Evolutionary conservation across 2,797 vertebrate genomes (phyloP).

Genomic region (Xiphorhynchus erythropygius): DNA sequence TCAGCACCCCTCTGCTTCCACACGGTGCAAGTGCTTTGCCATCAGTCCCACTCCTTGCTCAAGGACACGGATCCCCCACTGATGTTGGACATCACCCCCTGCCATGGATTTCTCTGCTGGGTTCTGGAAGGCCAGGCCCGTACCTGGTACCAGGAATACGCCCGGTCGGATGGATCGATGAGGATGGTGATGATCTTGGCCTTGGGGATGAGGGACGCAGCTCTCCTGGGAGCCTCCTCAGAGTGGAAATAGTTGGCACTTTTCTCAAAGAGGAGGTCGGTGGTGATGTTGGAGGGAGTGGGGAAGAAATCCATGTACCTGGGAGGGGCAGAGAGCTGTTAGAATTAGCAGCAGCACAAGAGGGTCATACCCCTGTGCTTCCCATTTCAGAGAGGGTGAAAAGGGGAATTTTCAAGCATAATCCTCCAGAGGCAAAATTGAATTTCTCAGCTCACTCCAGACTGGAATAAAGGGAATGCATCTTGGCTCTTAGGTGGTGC

Average conservation of each 20-base stretch:
- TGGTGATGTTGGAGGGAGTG: constrained; percentile 87
- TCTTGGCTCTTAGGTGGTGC: not conserved
- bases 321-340: not conserved
- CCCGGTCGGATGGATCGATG: constrained; percentile 90
- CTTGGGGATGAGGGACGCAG: constrained; percentile 90
- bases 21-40: not conserved
- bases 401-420: not conserved
- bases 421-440: not conserved
- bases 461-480: not conserved
- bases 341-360: not conserved
- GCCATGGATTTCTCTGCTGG: not conserved
- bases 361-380: not conserved
- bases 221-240: constrained; percentile 89
- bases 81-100: not conserved
- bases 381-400: not conserved
- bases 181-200: constrained; percentile 97
- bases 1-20: not conserved
- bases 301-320: constrained; percentile 99
- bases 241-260: constrained; percentile 97
- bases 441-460: constrained; percentile 12
- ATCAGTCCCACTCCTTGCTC: not conserved
- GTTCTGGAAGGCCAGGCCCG: rapidly evolving
- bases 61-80: not conserved
- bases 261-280: constrained; percentile 94
- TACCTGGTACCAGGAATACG: constrained; percentile 99